Conservation (phyloP, 2,113 vertebrate species). For the Pungitius pungitius region DNA sequence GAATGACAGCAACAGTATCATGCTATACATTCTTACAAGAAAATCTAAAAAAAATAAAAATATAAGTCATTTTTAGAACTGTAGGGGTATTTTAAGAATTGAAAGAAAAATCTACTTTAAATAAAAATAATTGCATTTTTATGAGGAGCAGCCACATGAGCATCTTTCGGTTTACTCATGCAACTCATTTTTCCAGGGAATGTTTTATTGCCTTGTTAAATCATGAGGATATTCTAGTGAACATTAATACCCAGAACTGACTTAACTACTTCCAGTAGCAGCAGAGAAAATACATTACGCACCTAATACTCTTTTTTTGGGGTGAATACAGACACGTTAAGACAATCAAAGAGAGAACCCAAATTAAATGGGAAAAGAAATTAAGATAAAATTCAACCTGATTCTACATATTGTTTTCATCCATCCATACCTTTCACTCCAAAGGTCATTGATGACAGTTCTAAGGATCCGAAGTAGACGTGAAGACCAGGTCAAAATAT, state of each 20-base stretch:
- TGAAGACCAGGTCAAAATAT: constrained; percentile 68
- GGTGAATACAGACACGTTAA: not conserved
- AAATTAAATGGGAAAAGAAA: constrained; percentile 5
- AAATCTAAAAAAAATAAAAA: not conserved
- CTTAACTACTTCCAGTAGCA: constrained; percentile 22
- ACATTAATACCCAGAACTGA: not conserved
- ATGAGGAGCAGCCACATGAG: constrained; percentile 1
- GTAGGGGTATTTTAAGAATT: not conserved
- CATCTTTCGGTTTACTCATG: constrained; percentile 2
- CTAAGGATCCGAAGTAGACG: constrained; percentile 55
- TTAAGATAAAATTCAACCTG: not conserved
- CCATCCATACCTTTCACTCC: constrained; percentile 44
- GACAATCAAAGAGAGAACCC: constrained; percentile 17
- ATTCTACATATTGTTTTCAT: constrained; percentile 26
- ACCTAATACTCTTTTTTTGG: constrained; percentile 15
- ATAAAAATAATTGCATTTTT: not conserved
- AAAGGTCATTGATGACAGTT: constrained; percentile 47
- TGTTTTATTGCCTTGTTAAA: constrained; percentile 25
- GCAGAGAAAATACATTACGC: not conserved
- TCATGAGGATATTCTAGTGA: constrained; percentile 4
- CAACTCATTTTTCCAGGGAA: constrained; percentile 6
- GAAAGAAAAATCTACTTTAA: not conserved
- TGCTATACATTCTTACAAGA: too few relatives aligned
- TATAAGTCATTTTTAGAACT: not conserved
- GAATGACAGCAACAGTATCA: not conserved